Base-by-base conservation (phyloP, 2,113 vertebrate species). In the Cricetomys ansorgei region DNA sequence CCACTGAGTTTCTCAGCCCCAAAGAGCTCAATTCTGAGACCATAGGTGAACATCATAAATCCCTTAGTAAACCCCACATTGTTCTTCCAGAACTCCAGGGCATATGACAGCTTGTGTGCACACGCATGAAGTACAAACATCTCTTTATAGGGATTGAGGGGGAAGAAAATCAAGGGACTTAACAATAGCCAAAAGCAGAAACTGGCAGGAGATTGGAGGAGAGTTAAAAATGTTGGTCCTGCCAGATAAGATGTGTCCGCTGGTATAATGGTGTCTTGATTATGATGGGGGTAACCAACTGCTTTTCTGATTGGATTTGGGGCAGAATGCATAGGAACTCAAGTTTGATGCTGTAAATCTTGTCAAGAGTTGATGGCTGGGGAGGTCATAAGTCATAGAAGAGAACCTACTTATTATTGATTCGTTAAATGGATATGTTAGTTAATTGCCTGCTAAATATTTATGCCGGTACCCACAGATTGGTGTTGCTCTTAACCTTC, bases 181-280 rank as follows among this genome's bases (percentile, higher is more conserved):
- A 37, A 94, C 92, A 91, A 76, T 76, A 77, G 62, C 67, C 86
- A 81, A 62, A 91, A 2, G 11, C 64, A 73, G 72, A 94, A 90
- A 73, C 3, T 34, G 9, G 67, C 48, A 64, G 37, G 50, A 84
- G 31, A 40, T 59, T 92, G 67, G 65, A 93, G 48, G 55, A 57
- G 65, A 84, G 9, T 53, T 70, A 48, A 84, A n/a, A 70, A 29
- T 57, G n/a, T 29, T 88, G 40, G 6, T 81, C 16, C 81, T 65
- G 5, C 43, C 40, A 48, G 40, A 9, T 16, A 64, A 45, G 16
- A 64, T 84, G 59, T 64, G n/a, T 8, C 40, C 59, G 19, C 4
- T 64, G 27, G 40, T 64, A 4, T 40, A 45, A 62, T 31, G 27
- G 81, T 12, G 29, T 19, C 40, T 45, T 45, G 57, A 43, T 45